Conservation (phyloP, 2,797 vertebrate species). For the Garrulus glandarius region DNA sequence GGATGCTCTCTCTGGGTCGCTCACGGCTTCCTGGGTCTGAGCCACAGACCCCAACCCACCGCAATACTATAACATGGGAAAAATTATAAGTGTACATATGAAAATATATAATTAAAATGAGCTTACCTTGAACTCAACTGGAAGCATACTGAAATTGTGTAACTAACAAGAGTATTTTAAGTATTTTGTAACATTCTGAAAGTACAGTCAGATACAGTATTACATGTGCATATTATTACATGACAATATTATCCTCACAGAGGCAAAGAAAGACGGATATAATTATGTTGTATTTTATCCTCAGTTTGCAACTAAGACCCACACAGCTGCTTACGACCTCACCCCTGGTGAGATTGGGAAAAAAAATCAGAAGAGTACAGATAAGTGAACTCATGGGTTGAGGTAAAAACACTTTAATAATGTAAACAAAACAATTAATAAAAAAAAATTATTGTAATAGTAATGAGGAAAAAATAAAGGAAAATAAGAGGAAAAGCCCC, state of each 20-base stretch:
- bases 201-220: not conserved
- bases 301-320: not conserved
- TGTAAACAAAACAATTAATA: not conserved
- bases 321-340: fast-evolving
- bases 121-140: not conserved
- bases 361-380: not conserved
- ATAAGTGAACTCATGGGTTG: not conserved
- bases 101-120: not conserved
- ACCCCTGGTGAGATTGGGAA: not conserved
- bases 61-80: not conserved
- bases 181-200: not conserved
- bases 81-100: not conserved
- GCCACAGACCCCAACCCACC: no score
- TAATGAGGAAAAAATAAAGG: not conserved
- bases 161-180: not conserved
- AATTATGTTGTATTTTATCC: not conserved
- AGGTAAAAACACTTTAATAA: not conserved
- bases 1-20: no score
- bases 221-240: not conserved
- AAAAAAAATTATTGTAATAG: not conserved
- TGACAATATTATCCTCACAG: not conserved
- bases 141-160: not conserved
- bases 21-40: no score
- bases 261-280: not conserved
- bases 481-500: no score